phyloP scores from a whole-genome alignment of 2,888 invertebrate species.

The Eurois occulta region DNA sequence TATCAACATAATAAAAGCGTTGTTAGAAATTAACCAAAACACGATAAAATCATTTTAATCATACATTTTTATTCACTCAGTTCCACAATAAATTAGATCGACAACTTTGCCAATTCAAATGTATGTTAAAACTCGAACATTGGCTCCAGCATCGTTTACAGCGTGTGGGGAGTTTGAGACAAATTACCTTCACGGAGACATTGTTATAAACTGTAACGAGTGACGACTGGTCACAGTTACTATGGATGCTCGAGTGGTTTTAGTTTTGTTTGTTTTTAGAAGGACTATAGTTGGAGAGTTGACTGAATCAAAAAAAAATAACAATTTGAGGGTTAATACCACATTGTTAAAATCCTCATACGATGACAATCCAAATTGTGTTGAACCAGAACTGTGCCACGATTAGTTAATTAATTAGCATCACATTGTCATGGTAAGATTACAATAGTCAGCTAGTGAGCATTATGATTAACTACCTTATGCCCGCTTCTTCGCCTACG shows the following conservation, averaged over 20 bases:
- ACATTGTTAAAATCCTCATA: not conserved
- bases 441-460: not conserved
- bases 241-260: conserved; percentile 15
- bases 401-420: not conserved
- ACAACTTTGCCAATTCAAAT: conserved; percentile 23
- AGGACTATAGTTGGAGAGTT: not conserved
- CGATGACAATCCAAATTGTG: not conserved
- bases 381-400: not conserved
- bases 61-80: not conserved
- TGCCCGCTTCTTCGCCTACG: no score
- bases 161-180: conserved; percentile 12
- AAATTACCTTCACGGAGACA: conserved; percentile 35
- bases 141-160: not conserved
- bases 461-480: no score
- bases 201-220: conserved; percentile 27
- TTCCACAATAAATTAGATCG: not conserved
- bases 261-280: conserved; percentile 27
- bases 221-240: not conserved
- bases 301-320: not conserved
- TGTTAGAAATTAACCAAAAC: not conserved
- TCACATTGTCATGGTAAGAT: not conserved
- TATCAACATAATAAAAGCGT: not conserved
- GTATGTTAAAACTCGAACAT: not conserved
- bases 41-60: not conserved
- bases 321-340: not conserved